These are phyloP conservation scores for Araneus ventricosus DNA, from an alignment of 1,140 invertebrate genomes.

Conservation along the genomic window DNA sequence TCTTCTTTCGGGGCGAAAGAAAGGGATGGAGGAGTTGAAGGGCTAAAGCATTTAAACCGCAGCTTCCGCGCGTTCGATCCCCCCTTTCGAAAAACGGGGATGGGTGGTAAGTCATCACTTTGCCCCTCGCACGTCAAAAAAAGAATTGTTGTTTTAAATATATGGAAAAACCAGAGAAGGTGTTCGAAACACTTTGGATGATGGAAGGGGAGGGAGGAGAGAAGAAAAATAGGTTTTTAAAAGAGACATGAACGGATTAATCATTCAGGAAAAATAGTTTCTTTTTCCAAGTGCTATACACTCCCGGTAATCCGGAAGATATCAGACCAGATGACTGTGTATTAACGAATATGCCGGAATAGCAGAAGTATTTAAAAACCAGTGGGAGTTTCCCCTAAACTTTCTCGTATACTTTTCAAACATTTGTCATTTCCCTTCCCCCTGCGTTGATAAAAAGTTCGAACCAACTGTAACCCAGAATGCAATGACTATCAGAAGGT, in stretches of 20 bases:
- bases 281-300: neutral
- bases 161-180: neutral
- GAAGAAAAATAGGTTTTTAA: neutral
- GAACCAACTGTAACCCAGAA: too few species aligned
- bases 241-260: neutral
- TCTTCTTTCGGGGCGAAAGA: neutral
- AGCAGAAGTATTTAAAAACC: too few species aligned
- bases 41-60: slow-evolving; percentile 2
- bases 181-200: neutral
- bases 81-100: neutral
- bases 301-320: too few species aligned
- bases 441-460: too few species aligned
- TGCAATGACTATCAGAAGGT: too few species aligned
- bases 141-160: slow-evolving; percentile 13
- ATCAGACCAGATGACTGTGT: too few species aligned
- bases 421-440: too few species aligned
- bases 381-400: too few species aligned
- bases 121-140: neutral
- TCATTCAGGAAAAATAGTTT: neutral
- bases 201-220: neutral
- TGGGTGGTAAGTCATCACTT: neutral
- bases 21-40: neutral
- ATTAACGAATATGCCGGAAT: too few species aligned
- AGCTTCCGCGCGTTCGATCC: neutral
- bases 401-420: too few species aligned